Conservation (phyloP, 2,113 vertebrate genomes). For the Chaetodon auriga region DNA sequence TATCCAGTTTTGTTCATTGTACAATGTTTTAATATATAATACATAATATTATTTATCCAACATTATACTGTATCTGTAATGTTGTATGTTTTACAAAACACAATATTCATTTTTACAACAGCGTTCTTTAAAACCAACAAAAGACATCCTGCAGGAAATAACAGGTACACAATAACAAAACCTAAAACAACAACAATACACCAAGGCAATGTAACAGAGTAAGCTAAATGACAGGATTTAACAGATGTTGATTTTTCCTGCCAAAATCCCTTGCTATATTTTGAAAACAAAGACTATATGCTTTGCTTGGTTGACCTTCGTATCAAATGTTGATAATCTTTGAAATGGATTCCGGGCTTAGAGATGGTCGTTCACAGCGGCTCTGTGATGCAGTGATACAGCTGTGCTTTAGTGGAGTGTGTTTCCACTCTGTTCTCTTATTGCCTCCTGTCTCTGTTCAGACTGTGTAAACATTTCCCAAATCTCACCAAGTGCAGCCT, state of each 20-base stretch:
- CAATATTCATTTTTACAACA: neutral
- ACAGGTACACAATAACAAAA: neutral
- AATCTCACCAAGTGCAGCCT: slow-evolving; percentile 44
- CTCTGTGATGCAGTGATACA: slow-evolving; percentile 48
- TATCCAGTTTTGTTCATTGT: neutral
- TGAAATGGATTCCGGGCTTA: slow-evolving; percentile 59
- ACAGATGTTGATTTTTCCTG: slow-evolving; percentile 40
- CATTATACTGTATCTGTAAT: neutral
- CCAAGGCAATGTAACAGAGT: neutral
- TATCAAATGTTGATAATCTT: slow-evolving; percentile 59
- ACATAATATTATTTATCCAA: neutral
- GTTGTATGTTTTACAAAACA: neutral
- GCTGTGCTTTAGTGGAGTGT: slow-evolving; percentile 37
- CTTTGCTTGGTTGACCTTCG: slow-evolving; percentile 47
- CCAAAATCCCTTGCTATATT: slow-evolving; percentile 28
- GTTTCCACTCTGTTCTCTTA: slow-evolving; percentile 28
- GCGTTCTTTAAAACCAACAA: neutral
- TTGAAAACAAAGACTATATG: slow-evolving; percentile 49
- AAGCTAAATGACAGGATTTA: slow-evolving; percentile 31
- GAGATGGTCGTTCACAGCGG: slow-evolving; percentile 31
- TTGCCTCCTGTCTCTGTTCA: slow-evolving; percentile 50
- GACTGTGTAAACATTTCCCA: slow-evolving; percentile 50
- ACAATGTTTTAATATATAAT: neutral
- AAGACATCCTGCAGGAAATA: neutral
- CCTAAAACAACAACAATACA: neutral